Evolutionary conservation across 2,888 invertebrate species (phyloP).

Genomic region (Scrobipalpa atriplicella): DNA sequence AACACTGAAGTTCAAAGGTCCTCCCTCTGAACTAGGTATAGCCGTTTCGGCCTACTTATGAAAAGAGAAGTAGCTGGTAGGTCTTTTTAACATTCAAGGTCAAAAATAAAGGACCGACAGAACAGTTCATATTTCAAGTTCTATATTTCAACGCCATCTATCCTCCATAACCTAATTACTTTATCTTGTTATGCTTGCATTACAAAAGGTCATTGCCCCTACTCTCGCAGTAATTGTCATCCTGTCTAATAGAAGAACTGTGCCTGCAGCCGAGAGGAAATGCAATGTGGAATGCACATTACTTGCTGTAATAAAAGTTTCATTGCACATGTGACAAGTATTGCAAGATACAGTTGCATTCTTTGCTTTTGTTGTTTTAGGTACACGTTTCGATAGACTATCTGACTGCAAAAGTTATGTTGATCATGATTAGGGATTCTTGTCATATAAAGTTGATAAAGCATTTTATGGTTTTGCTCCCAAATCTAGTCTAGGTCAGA

Average conservation of each 20-base stretch:
- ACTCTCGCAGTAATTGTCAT: background rate
- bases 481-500: too few relatives aligned
- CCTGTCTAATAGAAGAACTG: conserved; percentile 10
- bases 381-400: background rate
- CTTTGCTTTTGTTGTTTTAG: background rate
- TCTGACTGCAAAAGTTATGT: background rate
- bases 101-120: too few relatives aligned
- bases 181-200: background rate
- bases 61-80: too few relatives aligned
- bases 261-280: background rate
- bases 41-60: too few relatives aligned
- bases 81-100: too few relatives aligned
- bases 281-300: conserved; percentile 13
- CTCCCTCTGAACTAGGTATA: too few relatives aligned
- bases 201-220: background rate
- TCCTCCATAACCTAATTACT: background rate
- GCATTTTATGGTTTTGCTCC: too few relatives aligned
- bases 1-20: too few relatives aligned
- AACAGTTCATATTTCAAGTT: too few relatives aligned
- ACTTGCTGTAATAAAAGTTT: background rate
- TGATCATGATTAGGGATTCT: too few relatives aligned
- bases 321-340: background rate
- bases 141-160: background rate
- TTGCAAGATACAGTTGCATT: background rate
- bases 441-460: too few relatives aligned